Evolutionary conservation across 2,888 invertebrate species (phyloP).

Genomic region (Allygus modestus): DNA sequence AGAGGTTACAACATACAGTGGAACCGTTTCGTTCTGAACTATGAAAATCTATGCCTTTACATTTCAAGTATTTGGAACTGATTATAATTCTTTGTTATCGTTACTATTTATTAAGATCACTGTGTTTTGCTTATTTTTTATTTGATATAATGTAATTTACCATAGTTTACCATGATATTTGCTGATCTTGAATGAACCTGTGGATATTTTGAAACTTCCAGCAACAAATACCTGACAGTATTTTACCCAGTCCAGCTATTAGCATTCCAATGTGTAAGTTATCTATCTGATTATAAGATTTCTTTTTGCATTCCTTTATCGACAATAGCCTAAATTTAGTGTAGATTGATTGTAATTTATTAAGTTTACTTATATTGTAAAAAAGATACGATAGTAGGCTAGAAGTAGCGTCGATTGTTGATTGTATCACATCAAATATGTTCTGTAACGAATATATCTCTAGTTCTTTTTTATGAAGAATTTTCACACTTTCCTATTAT

Average conservation of each 20-base stretch:
- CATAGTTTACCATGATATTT: neutral
- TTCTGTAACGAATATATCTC: neutral
- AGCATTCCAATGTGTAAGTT: constrained; percentile 7
- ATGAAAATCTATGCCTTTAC: too few relatives aligned
- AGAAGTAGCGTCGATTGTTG: constrained; percentile 3
- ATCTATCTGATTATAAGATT: neutral
- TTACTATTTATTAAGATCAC: too few relatives aligned
- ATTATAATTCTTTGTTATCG: too few relatives aligned
- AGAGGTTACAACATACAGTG: too few relatives aligned
- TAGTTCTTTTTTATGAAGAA: neutral
- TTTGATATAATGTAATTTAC: too few relatives aligned
- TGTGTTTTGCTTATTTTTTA: too few relatives aligned
- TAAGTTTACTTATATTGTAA: constrained; percentile 3
- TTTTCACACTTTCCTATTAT: neutral
- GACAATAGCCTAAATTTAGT: constrained; percentile 18
- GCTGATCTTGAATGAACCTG: neutral
- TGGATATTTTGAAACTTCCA: neutral
- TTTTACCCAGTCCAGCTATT: constrained; percentile 9
- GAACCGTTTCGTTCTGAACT: too few relatives aligned
- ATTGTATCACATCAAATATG: neutral
- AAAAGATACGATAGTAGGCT: constrained; percentile 21
- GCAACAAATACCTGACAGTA: constrained; percentile 18
- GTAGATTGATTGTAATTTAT: constrained; percentile 7
- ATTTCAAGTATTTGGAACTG: too few relatives aligned
- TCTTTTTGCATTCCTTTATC: constrained; percentile 17